phyloP scores from a whole-genome alignment of 2,797 vertebrate genomes.

The Pempheris klunzingeri region DNA sequence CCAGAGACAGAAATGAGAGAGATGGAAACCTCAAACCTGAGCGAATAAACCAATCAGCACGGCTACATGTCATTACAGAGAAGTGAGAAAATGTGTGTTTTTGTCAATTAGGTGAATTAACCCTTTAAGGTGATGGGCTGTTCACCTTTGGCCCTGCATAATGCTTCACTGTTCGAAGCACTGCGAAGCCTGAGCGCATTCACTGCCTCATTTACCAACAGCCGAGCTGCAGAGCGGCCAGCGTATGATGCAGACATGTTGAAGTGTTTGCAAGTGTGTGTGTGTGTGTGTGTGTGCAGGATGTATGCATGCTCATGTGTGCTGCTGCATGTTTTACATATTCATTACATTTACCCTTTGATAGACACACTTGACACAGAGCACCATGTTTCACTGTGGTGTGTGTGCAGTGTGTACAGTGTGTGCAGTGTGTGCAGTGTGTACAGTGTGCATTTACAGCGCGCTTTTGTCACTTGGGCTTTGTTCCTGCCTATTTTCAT shows the following conservation, averaged over 20 bases:
- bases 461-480: background rate
- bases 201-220: constrained; percentile 65
- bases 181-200: constrained; percentile 51
- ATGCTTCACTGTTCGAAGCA: constrained; percentile 20
- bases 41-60: background rate
- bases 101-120: constrained; percentile 10
- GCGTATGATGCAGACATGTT: constrained; percentile 13
- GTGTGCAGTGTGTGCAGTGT: no score
- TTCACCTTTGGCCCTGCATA: constrained; percentile 50
- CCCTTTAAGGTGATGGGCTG: constrained; percentile 14
- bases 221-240: constrained; percentile 4
- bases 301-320: constrained; percentile 16
- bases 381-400: no score
- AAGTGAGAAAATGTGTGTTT: background rate
- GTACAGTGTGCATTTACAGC: background rate
- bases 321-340: background rate
- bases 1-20: background rate
- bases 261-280: constrained; percentile 4
- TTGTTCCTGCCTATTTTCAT: background rate
- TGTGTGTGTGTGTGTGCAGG: constrained; percentile 18
- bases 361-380: constrained; percentile 17
- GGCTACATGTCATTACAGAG: background rate
- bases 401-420: background rate
- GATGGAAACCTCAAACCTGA: background rate
- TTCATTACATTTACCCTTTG: constrained; percentile 36